A percentile compares a stretch with the other conserved stretches of the same genome.
Conservation (phyloP, 2,113 vertebrate species). For the Microcebus jonahi region DNA sequence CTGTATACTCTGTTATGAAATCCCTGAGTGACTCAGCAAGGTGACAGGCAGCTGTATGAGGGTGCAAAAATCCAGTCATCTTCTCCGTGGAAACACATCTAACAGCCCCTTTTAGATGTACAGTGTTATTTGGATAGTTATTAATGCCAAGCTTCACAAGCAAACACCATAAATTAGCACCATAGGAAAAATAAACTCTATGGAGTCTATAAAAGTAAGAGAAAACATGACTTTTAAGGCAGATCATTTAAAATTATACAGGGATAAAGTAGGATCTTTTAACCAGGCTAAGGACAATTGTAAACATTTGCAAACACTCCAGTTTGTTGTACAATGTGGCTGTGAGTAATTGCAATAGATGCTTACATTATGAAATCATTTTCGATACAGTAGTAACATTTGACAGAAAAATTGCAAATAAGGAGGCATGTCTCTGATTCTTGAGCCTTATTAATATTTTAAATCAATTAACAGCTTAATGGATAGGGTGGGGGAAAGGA, state of each 20-base stretch:
- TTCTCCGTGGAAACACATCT: neutral
- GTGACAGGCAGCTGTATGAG: neutral
- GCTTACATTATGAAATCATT: neutral
- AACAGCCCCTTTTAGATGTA: constrained; percentile 12
- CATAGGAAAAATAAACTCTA: neutral
- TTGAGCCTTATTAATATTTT: constrained; percentile 72
- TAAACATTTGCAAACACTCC: neutral
- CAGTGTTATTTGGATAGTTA: neutral
- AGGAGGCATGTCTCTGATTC: neutral
- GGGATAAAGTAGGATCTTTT: neutral
- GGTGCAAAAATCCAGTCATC: neutral
- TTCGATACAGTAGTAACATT: neutral
- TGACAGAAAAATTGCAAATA: constrained; percentile 39
- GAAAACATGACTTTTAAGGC: constrained; percentile 22
- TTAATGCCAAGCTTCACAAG: constrained; percentile 28
- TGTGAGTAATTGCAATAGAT: constrained; percentile 1
- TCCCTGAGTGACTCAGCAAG: neutral
- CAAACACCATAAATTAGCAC: constrained; percentile 48
- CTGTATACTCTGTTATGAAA: neutral
- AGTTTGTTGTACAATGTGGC: neutral
- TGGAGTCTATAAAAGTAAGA: neutral
- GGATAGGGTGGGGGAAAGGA: constrained; percentile 34
- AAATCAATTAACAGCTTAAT: constrained; percentile 58
- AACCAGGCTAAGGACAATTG: neutral
- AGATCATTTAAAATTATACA: neutral